Conservation (phyloP, 1,140 invertebrate species). For the Hyles euphorbiae region DNA sequence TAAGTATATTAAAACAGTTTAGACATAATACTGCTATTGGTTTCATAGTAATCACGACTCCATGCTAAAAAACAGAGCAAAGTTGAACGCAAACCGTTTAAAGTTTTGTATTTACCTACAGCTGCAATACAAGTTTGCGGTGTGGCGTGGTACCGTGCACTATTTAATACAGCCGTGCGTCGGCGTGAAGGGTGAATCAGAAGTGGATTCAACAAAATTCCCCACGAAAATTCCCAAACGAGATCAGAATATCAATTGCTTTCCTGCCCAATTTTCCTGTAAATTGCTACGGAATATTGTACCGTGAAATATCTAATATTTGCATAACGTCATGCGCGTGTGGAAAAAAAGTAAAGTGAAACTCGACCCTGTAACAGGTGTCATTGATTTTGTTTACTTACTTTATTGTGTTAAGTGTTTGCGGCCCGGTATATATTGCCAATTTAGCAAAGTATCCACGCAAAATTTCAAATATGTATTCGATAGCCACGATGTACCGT, state of each 20-base stretch:
- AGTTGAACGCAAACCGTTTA: too few relatives aligned
- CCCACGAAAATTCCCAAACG: slow-evolving; percentile 40
- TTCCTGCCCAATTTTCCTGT: slow-evolving; percentile 48
- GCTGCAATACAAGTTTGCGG: too few relatives aligned
- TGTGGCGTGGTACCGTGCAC: too few relatives aligned
- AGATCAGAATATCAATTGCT: slow-evolving; percentile 51
- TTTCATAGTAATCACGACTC: too few relatives aligned
- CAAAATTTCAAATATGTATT: slow-evolving; percentile 9
- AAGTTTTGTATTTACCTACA: too few relatives aligned
- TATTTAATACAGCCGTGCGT: background rate
- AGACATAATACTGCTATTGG: too few relatives aligned
- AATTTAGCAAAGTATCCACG: slow-evolving; percentile 15
- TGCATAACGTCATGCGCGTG: slow-evolving; percentile 42
- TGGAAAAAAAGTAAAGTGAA: slow-evolving; percentile 43
- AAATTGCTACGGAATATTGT: slow-evolving; percentile 51
- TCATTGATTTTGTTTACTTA: slow-evolving; percentile 40
- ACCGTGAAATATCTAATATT: slow-evolving; percentile 47
- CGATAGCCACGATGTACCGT: background rate
- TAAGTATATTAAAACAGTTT: too few relatives aligned
- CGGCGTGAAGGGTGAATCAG: slow-evolving; percentile 33
- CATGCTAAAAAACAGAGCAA: too few relatives aligned
- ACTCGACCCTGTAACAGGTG: slow-evolving; percentile 43
- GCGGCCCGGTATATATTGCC: slow-evolving; percentile 16
- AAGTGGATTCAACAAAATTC: slow-evolving; percentile 41
- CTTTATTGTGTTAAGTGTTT: slow-evolving; percentile 16